A percentile compares a stretch with the other conserved stretches of the same genome.
These are phyloP conservation scores for Anastrepha obliqua DNA, from an alignment of 1,140 invertebrate genomes.

Conservation along the genomic window DNA sequence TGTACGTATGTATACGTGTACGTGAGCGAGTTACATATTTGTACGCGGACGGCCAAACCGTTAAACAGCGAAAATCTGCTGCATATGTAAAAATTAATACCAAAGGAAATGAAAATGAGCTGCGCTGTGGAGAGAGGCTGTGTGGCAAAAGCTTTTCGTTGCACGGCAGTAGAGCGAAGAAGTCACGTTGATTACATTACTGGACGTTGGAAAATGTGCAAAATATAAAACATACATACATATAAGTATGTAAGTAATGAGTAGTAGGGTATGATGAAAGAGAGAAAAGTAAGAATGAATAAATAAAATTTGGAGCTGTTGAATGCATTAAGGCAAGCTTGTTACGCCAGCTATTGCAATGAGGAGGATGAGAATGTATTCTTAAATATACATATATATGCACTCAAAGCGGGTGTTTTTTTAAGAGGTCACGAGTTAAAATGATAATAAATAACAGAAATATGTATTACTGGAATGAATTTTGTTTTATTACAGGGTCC, in stretches of 20 bases:
- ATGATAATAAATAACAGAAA: too few species aligned
- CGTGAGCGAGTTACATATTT: neutral
- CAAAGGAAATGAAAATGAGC: neutral
- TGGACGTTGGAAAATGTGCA: neutral
- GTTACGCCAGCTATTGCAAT: neutral
- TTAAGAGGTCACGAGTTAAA: too few species aligned
- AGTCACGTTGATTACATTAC: slow-evolving; percentile 40
- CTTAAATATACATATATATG: neutral
- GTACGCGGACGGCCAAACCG: neutral
- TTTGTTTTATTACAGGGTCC: too few species aligned
- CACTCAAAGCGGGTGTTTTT: too few species aligned
- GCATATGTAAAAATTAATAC: slow-evolving; percentile 14
- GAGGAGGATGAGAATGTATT: neutral
- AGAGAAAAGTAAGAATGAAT: neutral
- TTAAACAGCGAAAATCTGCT: slow-evolving; percentile 24
- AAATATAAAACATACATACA: neutral
- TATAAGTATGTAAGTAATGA: neutral
- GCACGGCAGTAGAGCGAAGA: neutral
- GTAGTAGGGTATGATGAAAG: neutral
- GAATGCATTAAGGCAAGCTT: neutral
- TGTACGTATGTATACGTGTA: neutral
- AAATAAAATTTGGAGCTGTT: slow-evolving; percentile 32
- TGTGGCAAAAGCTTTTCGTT: neutral
- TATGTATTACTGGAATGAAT: too few species aligned
- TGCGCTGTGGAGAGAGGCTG: too few species aligned